Evolutionary conservation across 2,113 vertebrate genomes (phyloP), one percentile per base, ranked within the genome.

Genomic region (Boulengeromyrus knoepffleri): DNA sequence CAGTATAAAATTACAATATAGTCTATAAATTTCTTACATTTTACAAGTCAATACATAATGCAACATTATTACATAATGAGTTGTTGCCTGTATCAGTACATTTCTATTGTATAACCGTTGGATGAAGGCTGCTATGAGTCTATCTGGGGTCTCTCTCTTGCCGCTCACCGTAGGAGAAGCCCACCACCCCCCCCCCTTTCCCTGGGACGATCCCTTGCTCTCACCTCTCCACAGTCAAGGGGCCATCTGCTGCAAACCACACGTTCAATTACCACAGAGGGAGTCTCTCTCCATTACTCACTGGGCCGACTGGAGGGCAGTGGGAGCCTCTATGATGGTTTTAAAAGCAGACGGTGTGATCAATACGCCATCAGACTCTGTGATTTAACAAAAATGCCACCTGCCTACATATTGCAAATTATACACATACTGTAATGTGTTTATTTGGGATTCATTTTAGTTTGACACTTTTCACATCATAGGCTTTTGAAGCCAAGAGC

Each of bases 211-310:
- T 74, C 70, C 62, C 15, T 50, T 42, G 17, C 58, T 77, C 21
- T 77, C 62, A 47, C 58, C 36, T 88, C 87, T 87, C 52, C 58
- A 50, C 45, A 88, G 42, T 77, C 21, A 88, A 88, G 53, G 9
- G 58, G 46, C 62, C 88, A 89, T 89, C 88, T 89, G 46, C 66
- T 89, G 53, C 24, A 50, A 89, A 50, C 62, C 46, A 89, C 88
- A 89, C n/a, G n/a, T 89, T 49, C 66, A 27, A 89, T 89, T 77
- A 89, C 88, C 62, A 3, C 62, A 50, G 88, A 89, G 45, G 42
- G 66, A 89, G 53, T 50, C 77, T 85, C 84, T 89, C 52, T 45
- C 52, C 47, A 85, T 58, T 89, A 89, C 89, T 89, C 80, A 62
- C 50, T 8, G 39, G 89, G 52, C 80, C 19, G 80, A 47, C 77